Base-by-base conservation (phyloP, 2,888 invertebrate genomes). In the Diogma glabrata region DNA sequence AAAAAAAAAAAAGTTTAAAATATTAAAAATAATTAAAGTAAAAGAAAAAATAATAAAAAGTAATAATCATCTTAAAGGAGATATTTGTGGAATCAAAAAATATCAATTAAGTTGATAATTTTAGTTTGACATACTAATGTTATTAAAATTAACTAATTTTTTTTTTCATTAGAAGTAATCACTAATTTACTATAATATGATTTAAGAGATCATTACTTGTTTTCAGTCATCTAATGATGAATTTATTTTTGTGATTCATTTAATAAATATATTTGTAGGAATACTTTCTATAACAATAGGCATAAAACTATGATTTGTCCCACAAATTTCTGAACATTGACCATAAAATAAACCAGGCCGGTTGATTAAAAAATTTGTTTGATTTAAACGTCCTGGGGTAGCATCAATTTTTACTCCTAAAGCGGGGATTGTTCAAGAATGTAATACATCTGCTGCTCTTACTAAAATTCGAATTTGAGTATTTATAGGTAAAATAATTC, bases 331-430 rank as follows among this genome's bases (percentile, higher is more conserved):
- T 16, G 9, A 14, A 9, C 36, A 36, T 36, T 36, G 36, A 5
- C 9, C 9, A n/a, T 36, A 36, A 9, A 36, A 36, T n/a, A 36
- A 22, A 40, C 84, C 82, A 1, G 80, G 73, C 3, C 78, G 77
- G 57, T 75, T 79, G 60, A 77, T 73, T 60, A 71, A 71, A 65
- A 83, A 75, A 59, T 71, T 75, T 62, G 70, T 73, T 79, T 81
- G 79, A 59, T 81, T 81, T 65, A 81, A 58, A 40, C 81, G 79
- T 0, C 81, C 80, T 0, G 80, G 81, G 0, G 77, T 76, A 17
- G 77, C 47, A 26, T 47, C 43, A 43, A 43, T 43, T 20, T 20
- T 43, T 12, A 43, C 43, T 10, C 43, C 43, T 10, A 20, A 10
- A 3, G 19, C 47, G 3, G 47, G 47, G 2, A 47, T 12, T 16